Percentiles rank a stretch among this genome's conserved stretches.
These are phyloP conservation scores for Drosophila suzukii DNA, from an alignment of 1,140 invertebrate species.

Conservation along the genomic window DNA sequence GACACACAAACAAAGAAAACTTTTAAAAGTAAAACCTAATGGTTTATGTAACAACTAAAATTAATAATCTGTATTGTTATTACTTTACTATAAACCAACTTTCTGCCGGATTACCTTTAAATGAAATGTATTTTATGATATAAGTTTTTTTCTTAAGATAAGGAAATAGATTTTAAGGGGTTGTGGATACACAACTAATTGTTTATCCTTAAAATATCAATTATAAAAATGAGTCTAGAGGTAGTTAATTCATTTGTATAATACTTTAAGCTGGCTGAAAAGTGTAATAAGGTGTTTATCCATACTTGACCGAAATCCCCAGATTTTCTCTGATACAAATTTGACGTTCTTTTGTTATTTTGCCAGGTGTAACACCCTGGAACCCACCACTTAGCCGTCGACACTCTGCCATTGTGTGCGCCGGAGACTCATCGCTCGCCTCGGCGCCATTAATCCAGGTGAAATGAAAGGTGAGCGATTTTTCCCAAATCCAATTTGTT, in stretches of 20 bases:
- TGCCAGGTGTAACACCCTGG: constrained; percentile 14
- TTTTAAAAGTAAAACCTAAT: no score
- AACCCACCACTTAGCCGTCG: constrained; percentile 36
- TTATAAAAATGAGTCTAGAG: no score
- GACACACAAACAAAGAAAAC: no score
- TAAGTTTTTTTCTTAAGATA: no score
- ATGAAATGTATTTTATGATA: background rate
- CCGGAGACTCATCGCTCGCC: constrained; percentile 43
- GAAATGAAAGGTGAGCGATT: constrained; percentile 82
- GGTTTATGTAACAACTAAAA: no score
- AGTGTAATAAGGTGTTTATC: background rate
- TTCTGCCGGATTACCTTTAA: no score
- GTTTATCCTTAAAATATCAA: no score
- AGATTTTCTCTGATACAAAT: background rate
- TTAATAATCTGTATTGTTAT: background rate
- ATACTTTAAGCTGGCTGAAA: no score
- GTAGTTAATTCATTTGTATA: no score
- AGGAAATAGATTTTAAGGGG: no score
- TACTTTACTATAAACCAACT: no score
- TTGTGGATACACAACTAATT: no score
- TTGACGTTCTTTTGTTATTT: background rate
- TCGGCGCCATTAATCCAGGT: constrained; percentile 77
- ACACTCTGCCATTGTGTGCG: constrained; percentile 54
- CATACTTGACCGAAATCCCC: background rate
- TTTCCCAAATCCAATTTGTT: constrained; percentile 81